Evolutionary conservation across 2,797 vertebrate species (phyloP), one percentile per base, ranked within the genome.

Genomic region (Cossypha dichroa): DNA sequence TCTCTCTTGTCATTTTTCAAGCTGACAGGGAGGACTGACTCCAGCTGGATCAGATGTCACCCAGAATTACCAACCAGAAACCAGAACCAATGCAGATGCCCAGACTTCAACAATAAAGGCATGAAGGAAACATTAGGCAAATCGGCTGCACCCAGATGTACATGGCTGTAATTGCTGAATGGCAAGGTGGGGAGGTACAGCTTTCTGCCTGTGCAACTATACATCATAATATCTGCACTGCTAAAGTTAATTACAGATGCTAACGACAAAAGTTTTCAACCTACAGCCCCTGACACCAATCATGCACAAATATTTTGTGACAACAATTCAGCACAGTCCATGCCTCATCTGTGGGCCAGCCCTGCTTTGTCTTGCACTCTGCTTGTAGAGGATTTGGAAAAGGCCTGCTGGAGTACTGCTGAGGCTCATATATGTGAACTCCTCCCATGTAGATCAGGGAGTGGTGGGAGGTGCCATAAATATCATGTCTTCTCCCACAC

Each of bases 1-100:
- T 69, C 55, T 60, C 45, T 77, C 52, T 43, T 63, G 29, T 70
- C 29, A 36, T 95, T 93, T 94, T 93, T 93, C 93, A 95, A 43
- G 56, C 59, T 94, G 88, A 87, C 59, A 85, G 34, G 19, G 31
- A 87, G 56, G 41, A 85, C 51, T 74, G 74, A 40, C 49, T 87
- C 77, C 59, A 86, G 52, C 52, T 93, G 70, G 26, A 91, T 82
- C 41, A 82, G 67, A 56, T 54, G 59, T 43, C 67, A 46, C 49
- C 59, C 33, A 69, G 33, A 87, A 87, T 64, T 92, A 63, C 38
- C 31, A 79, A 59, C n/a, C 45, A 85, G 77, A 63, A 96, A 91
- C 36, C 5, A 10, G 48, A 95, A 85, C 31, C 0, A 0, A 58
- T 64, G 54, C 34, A 76, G 62, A 45, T 85, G 45, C 22, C 43